These are phyloP conservation scores for Rotaria magnacalcarata DNA, from an alignment of 2,888 invertebrate species.

Conservation along the genomic window DNA sequence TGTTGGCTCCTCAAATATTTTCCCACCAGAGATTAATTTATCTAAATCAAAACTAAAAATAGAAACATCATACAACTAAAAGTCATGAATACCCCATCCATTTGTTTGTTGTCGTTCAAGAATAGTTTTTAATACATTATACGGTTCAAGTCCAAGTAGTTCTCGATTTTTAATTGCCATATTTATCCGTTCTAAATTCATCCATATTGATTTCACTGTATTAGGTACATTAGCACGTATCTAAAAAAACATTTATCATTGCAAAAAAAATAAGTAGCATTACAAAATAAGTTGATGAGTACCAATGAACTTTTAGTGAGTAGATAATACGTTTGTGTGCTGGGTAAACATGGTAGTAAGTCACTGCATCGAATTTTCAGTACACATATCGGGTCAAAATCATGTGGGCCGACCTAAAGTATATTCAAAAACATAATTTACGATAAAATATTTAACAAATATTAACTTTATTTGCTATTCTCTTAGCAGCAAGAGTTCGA, in stretches of 20 bases:
- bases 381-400: background rate
- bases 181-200: background rate
- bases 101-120: background rate
- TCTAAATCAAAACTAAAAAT: background rate
- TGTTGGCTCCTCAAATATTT: conserved; percentile 6
- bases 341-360: background rate
- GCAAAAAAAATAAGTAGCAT: too few species aligned
- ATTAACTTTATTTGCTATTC: background rate
- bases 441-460: background rate
- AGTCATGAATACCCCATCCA: background rate
- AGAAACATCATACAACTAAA: background rate
- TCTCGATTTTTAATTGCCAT: background rate
- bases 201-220: background rate
- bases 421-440: background rate
- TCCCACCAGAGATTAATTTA: background rate
- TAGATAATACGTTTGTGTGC: background rate
- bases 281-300: background rate
- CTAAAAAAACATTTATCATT: background rate
- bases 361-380: background rate
- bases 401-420: background rate
- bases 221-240: background rate
- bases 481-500: background rate
- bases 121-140: background rate
- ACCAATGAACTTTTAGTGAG: background rate
- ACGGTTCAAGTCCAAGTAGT: conserved; percentile 15